These are phyloP conservation scores for Lasioglossum pauxillum DNA, from an alignment of 2,888 invertebrate species.

Conservation along the genomic window DNA sequence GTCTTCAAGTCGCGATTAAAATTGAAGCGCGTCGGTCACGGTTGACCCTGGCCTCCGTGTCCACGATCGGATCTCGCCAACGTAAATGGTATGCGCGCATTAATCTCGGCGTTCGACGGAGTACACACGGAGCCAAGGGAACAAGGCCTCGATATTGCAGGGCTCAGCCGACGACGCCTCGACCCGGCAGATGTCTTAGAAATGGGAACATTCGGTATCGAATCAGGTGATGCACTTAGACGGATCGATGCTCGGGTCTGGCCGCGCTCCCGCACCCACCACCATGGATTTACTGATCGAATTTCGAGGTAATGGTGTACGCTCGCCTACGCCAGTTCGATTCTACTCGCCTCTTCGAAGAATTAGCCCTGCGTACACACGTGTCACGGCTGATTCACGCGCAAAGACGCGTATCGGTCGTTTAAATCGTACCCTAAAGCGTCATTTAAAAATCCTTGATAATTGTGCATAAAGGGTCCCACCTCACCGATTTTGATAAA, in stretches of 20 bases:
- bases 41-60: background rate
- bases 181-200: constrained; percentile 43
- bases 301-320: background rate
- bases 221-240: constrained; percentile 46
- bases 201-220: constrained; percentile 43
- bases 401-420: background rate
- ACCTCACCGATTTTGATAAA: too few species aligned
- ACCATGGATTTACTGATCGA: constrained; percentile 10
- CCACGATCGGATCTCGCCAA: background rate
- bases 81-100: background rate
- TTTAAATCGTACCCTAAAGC: too few species aligned
- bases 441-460: too few species aligned
- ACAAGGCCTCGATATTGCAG: constrained; percentile 35
- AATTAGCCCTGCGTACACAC: constrained; percentile 1
- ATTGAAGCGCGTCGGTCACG: background rate
- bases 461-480: too few species aligned
- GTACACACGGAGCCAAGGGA: background rate
- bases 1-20: background rate
- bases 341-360: constrained; percentile 15
- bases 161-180: constrained; percentile 22
- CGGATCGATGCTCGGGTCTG: constrained; percentile 23
- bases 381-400: constrained; percentile 11
- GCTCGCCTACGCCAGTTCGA: constrained; percentile 27
- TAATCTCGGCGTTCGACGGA: background rate
- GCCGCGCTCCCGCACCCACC: background rate